Evolutionary conservation across 2,888 invertebrate genomes (phyloP), one percentile per base, ranked within the genome.

Genomic region (Spilarctia lutea): DNA sequence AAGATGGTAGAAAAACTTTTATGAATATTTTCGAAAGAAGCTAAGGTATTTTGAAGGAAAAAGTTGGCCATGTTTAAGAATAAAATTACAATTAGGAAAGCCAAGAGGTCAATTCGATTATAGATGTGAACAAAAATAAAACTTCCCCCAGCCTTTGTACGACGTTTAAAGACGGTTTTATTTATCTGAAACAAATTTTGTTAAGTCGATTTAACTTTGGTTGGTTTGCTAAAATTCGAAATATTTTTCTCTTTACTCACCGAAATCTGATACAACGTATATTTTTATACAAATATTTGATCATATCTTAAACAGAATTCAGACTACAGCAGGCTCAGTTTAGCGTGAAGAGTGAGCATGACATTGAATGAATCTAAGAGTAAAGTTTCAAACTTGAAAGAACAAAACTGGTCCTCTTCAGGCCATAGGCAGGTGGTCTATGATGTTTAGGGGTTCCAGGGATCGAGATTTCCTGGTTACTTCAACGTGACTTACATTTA

Each of bases 81-180:
- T 52, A 72, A 75, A 71, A 74, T 77, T 77, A 82, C 35, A 81
- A 80, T 75, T 63, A 68, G 56, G 56, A 39, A 68, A 74, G 72
- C 42, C 73, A 71, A 79, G 27, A 84, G 73, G 76, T 77, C 76
- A 81, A 81, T 79, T 75, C 72, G 77, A 84, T 84, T 84, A 81
- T 60, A 27, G 63, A 74, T 45, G 71, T 45, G 67, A 84, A 78
- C 68, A 73, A 82, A 77, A 79, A 80, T 74, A 78, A 75, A 68
- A 65, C 68, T 72, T 35, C 1, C 27, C 24, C n/a, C 20, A 66
- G 65, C 10, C 67, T 66, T 67, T 11, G 52, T 33, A 13, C 24
- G 42, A 30, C 24, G 42, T 20, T 6, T 63, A 63, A 69, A 52
- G 33, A 39, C 39, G 35, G 13, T 42, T 72, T 45, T 73, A 60